A percentile compares a stretch with the other conserved stretches of the same genome.
Conservation (phyloP, 2,797 vertebrate genomes). For the Eulemur rubriventer region DNA sequence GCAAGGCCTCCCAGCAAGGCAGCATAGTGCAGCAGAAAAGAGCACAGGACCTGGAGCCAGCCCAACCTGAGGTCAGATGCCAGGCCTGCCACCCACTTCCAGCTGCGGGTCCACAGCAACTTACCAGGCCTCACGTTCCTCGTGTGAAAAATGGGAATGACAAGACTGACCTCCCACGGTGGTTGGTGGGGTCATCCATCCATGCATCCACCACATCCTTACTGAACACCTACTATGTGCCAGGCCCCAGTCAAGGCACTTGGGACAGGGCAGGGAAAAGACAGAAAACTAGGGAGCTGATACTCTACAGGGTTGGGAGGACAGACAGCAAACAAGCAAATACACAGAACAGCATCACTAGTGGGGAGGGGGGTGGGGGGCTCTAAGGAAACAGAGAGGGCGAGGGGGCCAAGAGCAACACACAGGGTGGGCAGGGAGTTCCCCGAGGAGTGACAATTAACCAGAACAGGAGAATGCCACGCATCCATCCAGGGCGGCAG, state of each 20-base stretch:
- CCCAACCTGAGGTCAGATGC: not conserved
- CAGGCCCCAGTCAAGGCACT: not conserved
- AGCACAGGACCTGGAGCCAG: not conserved
- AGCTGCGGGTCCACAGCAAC: fast-evolving
- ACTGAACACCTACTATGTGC: not conserved
- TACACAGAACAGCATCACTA: not conserved
- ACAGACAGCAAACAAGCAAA: not conserved
- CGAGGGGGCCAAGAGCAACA: not conserved
- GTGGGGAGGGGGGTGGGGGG: no score
- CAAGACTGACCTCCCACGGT: not conserved
- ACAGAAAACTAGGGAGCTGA: not conserved
- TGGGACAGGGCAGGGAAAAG: not conserved
- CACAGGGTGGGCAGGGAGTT: not conserved
- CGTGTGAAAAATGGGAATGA: not conserved
- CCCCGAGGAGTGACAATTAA: not conserved
- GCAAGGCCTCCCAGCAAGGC: not conserved
- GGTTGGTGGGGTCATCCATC: not conserved
- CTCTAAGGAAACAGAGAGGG: not conserved
- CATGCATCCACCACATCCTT: not conserved
- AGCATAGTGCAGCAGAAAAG: not conserved
- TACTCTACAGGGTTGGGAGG: fast-evolving
- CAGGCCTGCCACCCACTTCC: not conserved
- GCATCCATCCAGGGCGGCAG: not conserved
- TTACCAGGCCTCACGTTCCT: not conserved
- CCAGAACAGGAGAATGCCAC: not conserved